Conservation (phyloP, 2,113 vertebrate species). For the Hemiscyllium ocellatum region DNA sequence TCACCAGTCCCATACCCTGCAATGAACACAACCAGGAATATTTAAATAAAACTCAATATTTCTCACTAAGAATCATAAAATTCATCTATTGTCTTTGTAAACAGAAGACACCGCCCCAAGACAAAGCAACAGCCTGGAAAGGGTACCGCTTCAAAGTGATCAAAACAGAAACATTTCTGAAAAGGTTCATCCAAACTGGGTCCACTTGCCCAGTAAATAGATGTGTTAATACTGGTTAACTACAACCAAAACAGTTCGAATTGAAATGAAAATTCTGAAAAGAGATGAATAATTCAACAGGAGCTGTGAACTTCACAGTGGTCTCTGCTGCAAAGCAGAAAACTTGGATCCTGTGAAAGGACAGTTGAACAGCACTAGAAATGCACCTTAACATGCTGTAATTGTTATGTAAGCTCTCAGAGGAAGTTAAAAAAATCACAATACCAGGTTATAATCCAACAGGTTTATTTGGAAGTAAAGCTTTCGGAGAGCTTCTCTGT, state of each 20-base stretch:
- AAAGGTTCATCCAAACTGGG: background rate
- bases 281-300: background rate
- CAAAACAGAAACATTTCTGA: background rate
- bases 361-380: too few species aligned
- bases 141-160: background rate
- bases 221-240: background rate
- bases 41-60: background rate
- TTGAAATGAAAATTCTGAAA: background rate
- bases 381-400: background rate
- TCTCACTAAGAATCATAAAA: background rate
- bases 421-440: background rate
- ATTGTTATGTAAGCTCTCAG: background rate
- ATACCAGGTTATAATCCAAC: too few species aligned
- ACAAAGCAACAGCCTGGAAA: background rate
- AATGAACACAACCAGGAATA: background rate
- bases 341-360: background rate
- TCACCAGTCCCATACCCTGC: background rate
- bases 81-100: background rate
- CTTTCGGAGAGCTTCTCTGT: too few species aligned
- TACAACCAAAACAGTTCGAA: background rate
- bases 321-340: background rate
- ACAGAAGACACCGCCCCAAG: background rate
- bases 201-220: background rate
- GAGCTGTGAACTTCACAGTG: background rate
- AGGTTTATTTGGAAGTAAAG: too few species aligned